Evolutionary conservation across 2,113 vertebrate species (phyloP), one percentile per base, ranked within the genome.

Genomic region (Hiodon alosoides): DNA sequence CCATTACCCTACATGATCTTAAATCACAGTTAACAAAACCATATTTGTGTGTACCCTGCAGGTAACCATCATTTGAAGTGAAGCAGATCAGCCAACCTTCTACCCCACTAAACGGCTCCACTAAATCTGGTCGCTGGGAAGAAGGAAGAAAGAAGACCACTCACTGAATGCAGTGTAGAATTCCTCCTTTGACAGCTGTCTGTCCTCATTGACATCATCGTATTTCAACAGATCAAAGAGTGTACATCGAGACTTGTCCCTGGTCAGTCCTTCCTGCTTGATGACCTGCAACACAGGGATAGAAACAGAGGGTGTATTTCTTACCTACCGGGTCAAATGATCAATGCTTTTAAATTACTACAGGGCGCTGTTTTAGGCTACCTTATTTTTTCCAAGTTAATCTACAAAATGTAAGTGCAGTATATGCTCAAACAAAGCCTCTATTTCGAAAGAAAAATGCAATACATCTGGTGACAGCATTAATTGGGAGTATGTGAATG

Each of bases 171-270:
- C 92, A 79, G 90, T 90, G 60, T 98, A 98, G 85, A 98, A 95
- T 89, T 99, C 97, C 66, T 96, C 95, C 60, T 90, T 91, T 48
- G 90, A 86, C 64, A 99, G 89, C 74, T 91, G 93, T 77, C 94
- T 93, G 73, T 99, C 95, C 31, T 91, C 79, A 0, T 96, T 90
- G 78, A 91, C 88, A 77, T 98, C 95, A 69, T 95, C 94, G 4
- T 95, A 97, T 88, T 96, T 98, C 78, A 98, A 89, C 65, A 99
- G 90, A 90, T 98, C 93, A 10, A 97, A 98, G 79, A 98, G 80
- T 1, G 94, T 93, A 82, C 97, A 99, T 73, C 90, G 93, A 51
- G 92, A 91, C 2, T 79, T 73, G 71, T 93, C 89, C 83, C 91
- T 94, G 84, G 89, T 90, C 79, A 97, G 85, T 61, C 95, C 93